Base-by-base conservation (phyloP, 2,113 vertebrate genomes). In the Terrapene triunguis region DNA sequence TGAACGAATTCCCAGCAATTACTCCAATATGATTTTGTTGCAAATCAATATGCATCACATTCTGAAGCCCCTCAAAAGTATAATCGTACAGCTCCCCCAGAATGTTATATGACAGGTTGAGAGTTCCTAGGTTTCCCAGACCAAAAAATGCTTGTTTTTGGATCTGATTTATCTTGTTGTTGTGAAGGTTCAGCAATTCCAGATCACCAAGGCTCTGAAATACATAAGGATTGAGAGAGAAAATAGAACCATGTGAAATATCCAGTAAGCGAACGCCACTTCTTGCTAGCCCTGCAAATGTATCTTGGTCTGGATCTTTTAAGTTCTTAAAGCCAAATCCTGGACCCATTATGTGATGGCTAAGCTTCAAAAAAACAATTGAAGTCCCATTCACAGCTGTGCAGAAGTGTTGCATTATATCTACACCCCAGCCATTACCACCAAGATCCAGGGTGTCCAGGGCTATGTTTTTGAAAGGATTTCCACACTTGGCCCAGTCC, bases 21-120 rank as follows among this genome's bases (percentile, higher is more conserved):
- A 74, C 87, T 44, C 99, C 99, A 5, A 99, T 99, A 87, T 99
- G 98, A 95, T 99, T 99, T 88, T 98, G 82, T 44, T 99, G 98
- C 92, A 99, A 97, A 95, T 99, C 98, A 78, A 99, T 93, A 22
- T 84, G 25, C 2, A 5, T 24, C 2, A 99, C 85, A 3, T 91
- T 95, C 0, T 1, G 81, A 3, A 99, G 97, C 38, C 98, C 98
- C 1, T 65, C 29, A 94, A 99, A 99, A 21, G 98, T 97, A 19
- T 96, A 10, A 35, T 97, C 53, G 0, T 97, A 95, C 42, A 99
- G 96, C 94, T 99, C 98, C 5, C 99, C 99, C 19, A 99, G 88
- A 72, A 99, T 97, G 92, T 99, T 99, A 54, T 6, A 53, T 1
- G 99, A 99, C 22, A 99, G 80, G 91, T 99, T 98, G 53, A 99